Percentiles rank a stretch among this genome's conserved stretches.
Evolutionary conservation across 2,797 vertebrate species (phyloP).

Genomic region (Coregonus ussuriensis): DNA sequence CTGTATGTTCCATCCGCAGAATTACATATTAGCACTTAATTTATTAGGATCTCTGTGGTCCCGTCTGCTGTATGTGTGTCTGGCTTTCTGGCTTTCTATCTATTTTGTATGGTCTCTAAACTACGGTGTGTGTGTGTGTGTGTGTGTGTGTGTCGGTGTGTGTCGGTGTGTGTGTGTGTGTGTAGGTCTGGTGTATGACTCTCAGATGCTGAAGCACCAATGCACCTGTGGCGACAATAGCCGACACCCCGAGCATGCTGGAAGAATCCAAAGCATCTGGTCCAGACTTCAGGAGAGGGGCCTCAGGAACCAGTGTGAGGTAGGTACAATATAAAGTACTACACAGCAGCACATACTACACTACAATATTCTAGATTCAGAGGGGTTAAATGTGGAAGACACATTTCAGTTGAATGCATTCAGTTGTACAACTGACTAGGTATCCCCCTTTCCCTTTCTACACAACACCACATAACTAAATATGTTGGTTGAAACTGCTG

Average conservation of each 20-base stretch:
- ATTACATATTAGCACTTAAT: too few relatives aligned
- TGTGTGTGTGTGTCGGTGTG: constrained; percentile 32
- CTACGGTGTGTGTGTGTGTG: constrained; percentile 8
- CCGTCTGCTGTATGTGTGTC: neutral
- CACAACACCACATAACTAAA: neutral
- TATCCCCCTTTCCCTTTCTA: neutral
- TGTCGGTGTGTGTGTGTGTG: constrained; percentile 31
- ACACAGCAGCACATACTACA: too few relatives aligned
- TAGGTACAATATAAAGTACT: constrained; percentile 47
- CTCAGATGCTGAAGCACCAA: constrained; percentile 89
- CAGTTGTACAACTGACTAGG: too few relatives aligned
- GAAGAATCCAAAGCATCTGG: constrained; percentile 91
- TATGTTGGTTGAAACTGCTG: neutral
- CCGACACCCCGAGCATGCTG: constrained; percentile 84
- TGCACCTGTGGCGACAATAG: constrained; percentile 89
- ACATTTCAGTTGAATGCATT: too few relatives aligned
- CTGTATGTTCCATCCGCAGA: too few relatives aligned
- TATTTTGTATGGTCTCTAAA: too few relatives aligned
- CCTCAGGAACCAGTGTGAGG: constrained; percentile 86
- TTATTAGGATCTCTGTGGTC: too few relatives aligned
- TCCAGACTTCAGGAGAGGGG: constrained; percentile 87
- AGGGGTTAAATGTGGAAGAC: too few relatives aligned
- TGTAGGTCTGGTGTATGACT: constrained; percentile 88
- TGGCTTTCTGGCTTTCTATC: neutral
- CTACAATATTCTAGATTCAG: too few relatives aligned